These are phyloP conservation scores for Uloborus diversus DNA, from an alignment of 1,140 invertebrate species.

Conservation along the genomic window DNA sequence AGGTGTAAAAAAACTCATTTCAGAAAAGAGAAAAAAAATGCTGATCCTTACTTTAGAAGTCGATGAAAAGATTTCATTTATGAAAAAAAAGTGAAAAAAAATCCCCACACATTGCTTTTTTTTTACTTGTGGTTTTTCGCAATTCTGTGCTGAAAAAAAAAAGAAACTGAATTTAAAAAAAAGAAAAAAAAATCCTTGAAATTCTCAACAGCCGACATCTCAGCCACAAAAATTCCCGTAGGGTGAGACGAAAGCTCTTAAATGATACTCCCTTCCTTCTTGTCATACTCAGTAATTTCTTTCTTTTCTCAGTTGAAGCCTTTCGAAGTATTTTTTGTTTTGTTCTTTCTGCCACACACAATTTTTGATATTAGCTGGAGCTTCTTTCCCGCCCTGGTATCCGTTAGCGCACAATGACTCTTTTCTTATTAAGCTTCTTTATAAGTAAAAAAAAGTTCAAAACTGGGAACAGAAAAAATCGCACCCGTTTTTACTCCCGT, in stretches of 20 bases:
- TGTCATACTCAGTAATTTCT: constrained; percentile 1
- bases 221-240: neutral
- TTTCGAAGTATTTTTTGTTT: constrained; percentile 5
- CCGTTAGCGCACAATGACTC: neutral
- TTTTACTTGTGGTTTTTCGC: neutral
- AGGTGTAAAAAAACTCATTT: neutral
- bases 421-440: neutral
- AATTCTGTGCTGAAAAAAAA: neutral
- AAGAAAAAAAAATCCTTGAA: neutral
- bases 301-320: neutral
- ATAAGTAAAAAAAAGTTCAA: neutral
- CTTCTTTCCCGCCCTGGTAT: neutral
- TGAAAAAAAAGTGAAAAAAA: neutral
- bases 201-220: neutral
- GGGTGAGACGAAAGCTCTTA: neutral
- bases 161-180: constrained; percentile 9
- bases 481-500: neutral
- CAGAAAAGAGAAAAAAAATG: neutral
- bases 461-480: neutral
- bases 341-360: neutral
- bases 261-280: neutral
- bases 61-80: constrained; percentile 9
- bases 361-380: neutral
- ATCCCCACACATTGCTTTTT: neutral
- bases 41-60: neutral